A percentile compares a stretch with the other conserved stretches of the same genome.
These are phyloP conservation scores for Cinara cedri DNA, from an alignment of 2,888 invertebrate genomes.

Conservation along the genomic window DNA sequence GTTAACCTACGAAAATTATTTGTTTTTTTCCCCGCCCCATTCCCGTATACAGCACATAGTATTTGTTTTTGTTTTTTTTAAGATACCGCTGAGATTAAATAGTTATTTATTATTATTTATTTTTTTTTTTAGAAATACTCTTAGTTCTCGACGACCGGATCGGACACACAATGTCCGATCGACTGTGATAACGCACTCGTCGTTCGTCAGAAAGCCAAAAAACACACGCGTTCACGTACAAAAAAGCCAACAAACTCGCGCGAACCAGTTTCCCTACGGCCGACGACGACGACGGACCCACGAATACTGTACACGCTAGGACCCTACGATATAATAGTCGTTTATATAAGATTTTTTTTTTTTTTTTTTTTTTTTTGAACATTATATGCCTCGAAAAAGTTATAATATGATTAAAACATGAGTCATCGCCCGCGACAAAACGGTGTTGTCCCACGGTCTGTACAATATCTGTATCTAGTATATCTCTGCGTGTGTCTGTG, in stretches of 20 bases:
- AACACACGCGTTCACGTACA: background rate
- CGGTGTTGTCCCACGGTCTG: slow-evolving; percentile 41
- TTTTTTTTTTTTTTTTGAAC: slow-evolving; percentile 2
- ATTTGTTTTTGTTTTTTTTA: slow-evolving; percentile 11
- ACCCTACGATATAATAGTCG: slow-evolving; percentile 6
- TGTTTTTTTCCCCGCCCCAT: background rate
- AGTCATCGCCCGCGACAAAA: slow-evolving; percentile 19
- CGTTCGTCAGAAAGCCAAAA: slow-evolving; percentile 5
- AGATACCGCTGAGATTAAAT: slow-evolving; percentile 35
- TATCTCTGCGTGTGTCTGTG: background rate
- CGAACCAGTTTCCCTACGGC: slow-evolving; percentile 50
- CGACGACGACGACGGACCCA: background rate
- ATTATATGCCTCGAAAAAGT: background rate
- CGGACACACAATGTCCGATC: slow-evolving; percentile 42
- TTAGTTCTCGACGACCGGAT: slow-evolving; percentile 7
- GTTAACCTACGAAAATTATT: background rate
- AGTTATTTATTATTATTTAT: background rate
- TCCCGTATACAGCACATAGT: background rate
- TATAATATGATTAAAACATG: background rate
- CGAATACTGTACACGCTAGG: background rate
- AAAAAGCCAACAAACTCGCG: background rate
- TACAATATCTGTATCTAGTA: background rate
- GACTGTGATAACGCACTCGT: slow-evolving; percentile 36
- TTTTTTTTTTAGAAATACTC: background rate
- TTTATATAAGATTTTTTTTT: slow-evolving; percentile 34